phyloP scores from a whole-genome alignment of 1,140 invertebrate genomes.

The Charaxes varanes region DNA sequence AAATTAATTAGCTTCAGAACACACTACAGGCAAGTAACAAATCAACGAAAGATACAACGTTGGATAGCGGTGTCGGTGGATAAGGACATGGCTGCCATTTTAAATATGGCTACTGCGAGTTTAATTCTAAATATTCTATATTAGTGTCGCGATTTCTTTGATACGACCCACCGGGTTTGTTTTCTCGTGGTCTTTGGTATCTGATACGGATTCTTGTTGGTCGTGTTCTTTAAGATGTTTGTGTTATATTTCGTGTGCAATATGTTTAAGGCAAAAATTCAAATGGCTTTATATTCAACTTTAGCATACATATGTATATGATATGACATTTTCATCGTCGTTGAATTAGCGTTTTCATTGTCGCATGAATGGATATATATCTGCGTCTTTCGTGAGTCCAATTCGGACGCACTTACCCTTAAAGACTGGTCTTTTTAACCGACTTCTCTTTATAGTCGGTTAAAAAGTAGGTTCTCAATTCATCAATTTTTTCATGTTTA shows the following conservation, averaged over 20 bases:
- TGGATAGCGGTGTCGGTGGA: conserved; percentile 49
- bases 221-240: conserved; percentile 9
- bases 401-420: no score
- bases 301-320: conserved; percentile 11
- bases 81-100: conserved; percentile 40
- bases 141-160: conserved; percentile 29
- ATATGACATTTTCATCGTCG: no score
- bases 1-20: conserved; percentile 72
- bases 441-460: no score
- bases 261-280: no score
- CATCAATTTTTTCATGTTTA: no score
- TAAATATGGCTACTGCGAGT: conserved; percentile 29
- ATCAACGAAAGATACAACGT: conserved; percentile 65
- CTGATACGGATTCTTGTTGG: conserved; percentile 11
- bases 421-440: no score
- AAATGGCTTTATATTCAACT: no score
- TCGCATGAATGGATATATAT: no score
- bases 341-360: no score
- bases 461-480: no score
- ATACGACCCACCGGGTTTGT: conserved; percentile 13
- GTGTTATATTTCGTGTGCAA: conserved; percentile 9
- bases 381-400: no score
- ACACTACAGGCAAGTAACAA: conserved; percentile 60
- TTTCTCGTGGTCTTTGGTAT: conserved; percentile 21
- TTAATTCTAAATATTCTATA: conserved; percentile 32